These are phyloP conservation scores for Andrena dorsata DNA, from an alignment of 2,888 invertebrate species.

Conservation along the genomic window DNA sequence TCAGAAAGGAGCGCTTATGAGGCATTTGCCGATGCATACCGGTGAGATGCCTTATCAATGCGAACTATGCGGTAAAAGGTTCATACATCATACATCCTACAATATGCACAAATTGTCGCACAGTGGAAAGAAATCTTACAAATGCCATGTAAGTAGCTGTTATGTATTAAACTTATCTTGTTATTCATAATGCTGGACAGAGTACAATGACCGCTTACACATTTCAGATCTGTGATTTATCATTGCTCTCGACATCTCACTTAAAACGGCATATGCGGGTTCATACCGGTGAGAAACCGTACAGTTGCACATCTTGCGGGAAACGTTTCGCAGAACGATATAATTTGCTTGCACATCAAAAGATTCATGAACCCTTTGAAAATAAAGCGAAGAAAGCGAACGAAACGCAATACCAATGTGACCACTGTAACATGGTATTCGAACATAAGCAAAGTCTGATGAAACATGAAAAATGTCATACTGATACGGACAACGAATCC, in stretches of 20 bases:
- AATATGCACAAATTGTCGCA: constrained; percentile 90
- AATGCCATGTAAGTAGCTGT: constrained; percentile 74
- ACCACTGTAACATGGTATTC: constrained; percentile 66
- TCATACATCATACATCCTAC: constrained; percentile 90
- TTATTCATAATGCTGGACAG: neutral
- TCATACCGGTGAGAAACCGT: constrained; percentile 84
- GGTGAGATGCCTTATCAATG: constrained; percentile 88
- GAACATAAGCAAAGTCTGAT: constrained; percentile 67
- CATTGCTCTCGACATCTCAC: constrained; percentile 89
- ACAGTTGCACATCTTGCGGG: constrained; percentile 57
- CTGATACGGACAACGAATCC: constrained; percentile 20
- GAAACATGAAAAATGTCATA: constrained; percentile 67
- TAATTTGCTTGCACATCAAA: constrained; percentile 82
- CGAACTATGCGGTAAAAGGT: constrained; percentile 88
- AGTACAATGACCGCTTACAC: neutral
- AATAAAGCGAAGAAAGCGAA: constrained; percentile 65
- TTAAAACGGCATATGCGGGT: constrained; percentile 85
- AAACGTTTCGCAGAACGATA: constrained; percentile 82
- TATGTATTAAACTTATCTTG: neutral
- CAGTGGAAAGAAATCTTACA: constrained; percentile 80
- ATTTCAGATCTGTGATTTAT: constrained; percentile 86
- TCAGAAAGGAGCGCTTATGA: constrained; percentile 87
- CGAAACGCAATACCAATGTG: constrained; percentile 69
- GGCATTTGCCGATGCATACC: constrained; percentile 88
- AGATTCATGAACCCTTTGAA: constrained; percentile 77